Percentiles rank a stretch among this genome's conserved stretches.
These are phyloP conservation scores for Aspidiotus rigidus DNA, from an alignment of 2,888 invertebrate genomes.

Conservation along the genomic window DNA sequence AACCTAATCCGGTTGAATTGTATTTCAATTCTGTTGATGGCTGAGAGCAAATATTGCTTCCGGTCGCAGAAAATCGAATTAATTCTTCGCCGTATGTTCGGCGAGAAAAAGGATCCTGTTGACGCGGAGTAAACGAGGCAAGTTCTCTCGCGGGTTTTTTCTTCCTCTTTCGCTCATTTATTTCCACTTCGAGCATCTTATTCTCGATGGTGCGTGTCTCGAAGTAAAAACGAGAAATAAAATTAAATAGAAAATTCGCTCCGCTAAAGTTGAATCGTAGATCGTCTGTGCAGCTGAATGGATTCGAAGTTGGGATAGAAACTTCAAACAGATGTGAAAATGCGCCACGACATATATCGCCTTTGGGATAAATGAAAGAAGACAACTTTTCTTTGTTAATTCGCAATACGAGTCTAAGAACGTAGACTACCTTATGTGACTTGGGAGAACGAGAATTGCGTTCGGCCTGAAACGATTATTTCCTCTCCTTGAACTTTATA, in stretches of 20 bases:
- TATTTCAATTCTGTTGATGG: slow-evolving; percentile 5
- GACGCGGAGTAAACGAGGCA: not conserved
- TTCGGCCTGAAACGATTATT: too few species aligned
- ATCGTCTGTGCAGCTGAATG: slow-evolving; percentile 22
- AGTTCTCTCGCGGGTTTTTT: not conserved
- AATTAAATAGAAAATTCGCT: slow-evolving; percentile 32
- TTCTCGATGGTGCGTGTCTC: not conserved
- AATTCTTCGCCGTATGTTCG: not conserved
- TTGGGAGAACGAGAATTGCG: too few species aligned
- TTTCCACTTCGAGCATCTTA: not conserved
- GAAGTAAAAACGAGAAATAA: slow-evolving; percentile 22
- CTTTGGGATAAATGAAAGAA: too few species aligned
- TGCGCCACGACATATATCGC: not conserved
- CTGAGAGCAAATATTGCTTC: slow-evolving; percentile 15
- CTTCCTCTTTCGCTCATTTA: not conserved
- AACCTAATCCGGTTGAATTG: not conserved
- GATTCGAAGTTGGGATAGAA: slow-evolving; percentile 24
- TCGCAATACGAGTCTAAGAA: too few species aligned
- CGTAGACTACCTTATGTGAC: too few species aligned
- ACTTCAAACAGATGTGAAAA: slow-evolving; percentile 32
- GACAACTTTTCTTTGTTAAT: too few species aligned
- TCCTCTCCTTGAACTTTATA: too few species aligned
- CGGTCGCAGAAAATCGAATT: slow-evolving; percentile 23
- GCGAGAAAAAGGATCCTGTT: not conserved
- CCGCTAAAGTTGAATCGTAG: slow-evolving; percentile 26